Percentiles rank a stretch among this genome's conserved stretches.
Conservation (phyloP, 2,888 invertebrate genomes). For the Archips crataeganus region DNA sequence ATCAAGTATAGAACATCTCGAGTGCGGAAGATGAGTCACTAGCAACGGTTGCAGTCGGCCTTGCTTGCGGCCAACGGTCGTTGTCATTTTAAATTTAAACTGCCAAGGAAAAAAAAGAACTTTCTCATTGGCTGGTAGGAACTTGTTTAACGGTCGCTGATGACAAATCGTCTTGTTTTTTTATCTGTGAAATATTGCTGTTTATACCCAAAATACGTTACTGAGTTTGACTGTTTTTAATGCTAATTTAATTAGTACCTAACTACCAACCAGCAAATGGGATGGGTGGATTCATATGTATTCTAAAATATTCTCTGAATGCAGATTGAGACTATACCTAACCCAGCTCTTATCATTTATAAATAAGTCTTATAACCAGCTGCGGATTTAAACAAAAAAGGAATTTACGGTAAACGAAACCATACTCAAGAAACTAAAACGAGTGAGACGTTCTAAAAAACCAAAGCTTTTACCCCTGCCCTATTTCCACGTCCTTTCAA, state of each 20-base stretch:
- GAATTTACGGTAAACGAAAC: neutral
- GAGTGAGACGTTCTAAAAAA: neutral
- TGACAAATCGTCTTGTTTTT: constrained; percentile 47
- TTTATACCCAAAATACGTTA: constrained; percentile 14
- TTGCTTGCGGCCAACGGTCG: constrained; percentile 61
- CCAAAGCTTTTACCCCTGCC: neutral
- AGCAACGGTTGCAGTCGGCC: constrained; percentile 60
- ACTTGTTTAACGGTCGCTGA: constrained; percentile 64
- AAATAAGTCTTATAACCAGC: neutral
- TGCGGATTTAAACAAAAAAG: neutral
- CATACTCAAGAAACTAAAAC: neutral
- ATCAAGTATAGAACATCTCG: constrained; percentile 55
- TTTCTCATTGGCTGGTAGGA: constrained; percentile 54
- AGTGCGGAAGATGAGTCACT: constrained; percentile 60
- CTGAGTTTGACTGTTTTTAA: neutral
- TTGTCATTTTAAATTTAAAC: constrained; percentile 38
- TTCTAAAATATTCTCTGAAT: no score
- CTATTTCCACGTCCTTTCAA: constrained; percentile 11
- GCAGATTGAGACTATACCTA: no score
- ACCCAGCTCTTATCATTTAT: no score
- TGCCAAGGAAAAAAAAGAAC: constrained; percentile 57
- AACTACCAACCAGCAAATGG: no score
- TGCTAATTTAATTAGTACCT: no score
- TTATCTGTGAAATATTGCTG: constrained; percentile 19
- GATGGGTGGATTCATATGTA: no score